Evolutionary conservation across 2,113 vertebrate genomes (phyloP), one percentile per base, ranked within the genome.

Genomic region (Amblyornis subalaris): DNA sequence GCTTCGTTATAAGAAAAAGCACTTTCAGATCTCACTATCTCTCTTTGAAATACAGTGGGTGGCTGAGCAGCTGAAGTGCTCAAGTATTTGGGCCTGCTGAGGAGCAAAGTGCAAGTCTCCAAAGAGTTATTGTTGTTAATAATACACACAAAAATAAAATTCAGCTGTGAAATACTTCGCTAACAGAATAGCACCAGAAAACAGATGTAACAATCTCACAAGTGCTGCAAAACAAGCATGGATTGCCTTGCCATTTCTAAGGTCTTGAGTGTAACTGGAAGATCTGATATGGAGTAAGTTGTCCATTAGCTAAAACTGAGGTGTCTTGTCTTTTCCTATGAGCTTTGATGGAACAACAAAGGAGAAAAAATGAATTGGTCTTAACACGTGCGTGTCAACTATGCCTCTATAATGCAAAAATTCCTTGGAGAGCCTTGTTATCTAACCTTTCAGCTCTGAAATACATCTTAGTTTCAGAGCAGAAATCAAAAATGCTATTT

Each of bases 391-490:
- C 80, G 71, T 88, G 90, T 83, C 91, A 94, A n/a, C 82, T 71
- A 50, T 17, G 1, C 47, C 70, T 89, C 62, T 79, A 3, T 69
- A 85, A 93, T 58, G 66, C 64, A 95, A 85, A 89, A 91, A 76
- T 62, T 76, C 91, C 15, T 24, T 25, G 22, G 77, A 89, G 73
- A 65, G 73, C 66, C 84, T 91, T 79, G 53, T 85, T 94, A 93
- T 85, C 89, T 76, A 94, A 93, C 87, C 71, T 91, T 93, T 82
- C 62, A 89, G 73, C 74, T 89, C 77, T 80, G 64, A 94, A 95
- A 95, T 89, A 28, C 10, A 91, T 85, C 65, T 66, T 47, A 62
- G 54, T 79, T 96, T 89, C 77, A 57, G 93, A 92, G 60, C 36
- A 69, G 77, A 76, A 93, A 89, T 82, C 73, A 86, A 81, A 95